Conservation (phyloP, 2,888 invertebrate species). For the Eilema depressum region DNA sequence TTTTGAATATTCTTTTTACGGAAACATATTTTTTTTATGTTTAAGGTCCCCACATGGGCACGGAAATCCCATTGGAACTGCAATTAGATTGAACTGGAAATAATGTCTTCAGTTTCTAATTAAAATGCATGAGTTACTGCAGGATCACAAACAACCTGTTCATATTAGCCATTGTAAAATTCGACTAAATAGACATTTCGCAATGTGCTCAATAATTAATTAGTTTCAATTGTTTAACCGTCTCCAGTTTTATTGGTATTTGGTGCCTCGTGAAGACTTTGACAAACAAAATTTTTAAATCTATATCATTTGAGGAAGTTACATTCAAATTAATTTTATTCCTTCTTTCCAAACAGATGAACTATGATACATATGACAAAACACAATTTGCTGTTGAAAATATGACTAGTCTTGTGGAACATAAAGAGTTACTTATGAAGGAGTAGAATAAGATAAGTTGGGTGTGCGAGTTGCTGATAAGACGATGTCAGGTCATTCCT, state of each 20-base stretch:
- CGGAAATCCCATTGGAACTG: neutral
- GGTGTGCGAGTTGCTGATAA: slow-evolving; percentile 67
- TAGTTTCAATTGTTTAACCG: slow-evolving; percentile 5
- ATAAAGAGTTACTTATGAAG: slow-evolving; percentile 54
- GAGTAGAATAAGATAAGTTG: slow-evolving; percentile 51
- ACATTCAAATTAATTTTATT: slow-evolving; percentile 38
- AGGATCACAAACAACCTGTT: slow-evolving; percentile 51
- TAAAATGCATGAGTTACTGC: slow-evolving; percentile 20
- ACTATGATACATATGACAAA: slow-evolving; percentile 52
- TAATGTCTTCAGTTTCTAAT: neutral
- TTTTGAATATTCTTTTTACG: too few species aligned
- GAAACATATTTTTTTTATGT: too few species aligned
- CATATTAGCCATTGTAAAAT: slow-evolving; percentile 42
- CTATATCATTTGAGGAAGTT: slow-evolving; percentile 38
- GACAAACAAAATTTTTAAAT: slow-evolving; percentile 4
- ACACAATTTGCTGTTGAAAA: slow-evolving; percentile 45
- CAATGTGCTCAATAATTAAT: slow-evolving; percentile 27
- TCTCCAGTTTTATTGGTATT: slow-evolving; percentile 14
- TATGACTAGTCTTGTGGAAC: slow-evolving; percentile 24
- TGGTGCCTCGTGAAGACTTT: neutral
- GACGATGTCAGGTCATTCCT: slow-evolving; percentile 77
- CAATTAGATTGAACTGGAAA: neutral
- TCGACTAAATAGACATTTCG: slow-evolving; percentile 20
- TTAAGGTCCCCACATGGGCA: neutral
- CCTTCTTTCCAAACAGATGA: slow-evolving; percentile 50